These are phyloP conservation scores for Perodicticus potto DNA, from an alignment of 2,797 vertebrate species.

Conservation along the genomic window DNA sequence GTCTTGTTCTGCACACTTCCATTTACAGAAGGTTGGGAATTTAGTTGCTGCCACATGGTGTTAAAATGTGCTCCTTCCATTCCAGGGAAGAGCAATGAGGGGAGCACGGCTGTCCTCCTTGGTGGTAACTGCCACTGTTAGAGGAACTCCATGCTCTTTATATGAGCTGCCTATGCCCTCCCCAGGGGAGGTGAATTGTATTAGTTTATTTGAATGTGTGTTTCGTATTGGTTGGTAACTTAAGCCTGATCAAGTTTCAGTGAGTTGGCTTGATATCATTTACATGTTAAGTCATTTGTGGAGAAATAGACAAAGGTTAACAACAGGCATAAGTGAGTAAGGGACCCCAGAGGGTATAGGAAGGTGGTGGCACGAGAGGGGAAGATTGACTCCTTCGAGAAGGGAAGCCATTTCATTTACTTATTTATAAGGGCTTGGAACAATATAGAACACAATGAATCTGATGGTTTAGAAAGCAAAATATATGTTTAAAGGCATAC, in stretches of 20 bases:
- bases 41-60: neutral
- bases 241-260: neutral
- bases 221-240: slow-evolving; percentile 34
- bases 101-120: neutral
- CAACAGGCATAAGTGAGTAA: neutral
- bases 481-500: slow-evolving; percentile 65
- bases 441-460: neutral
- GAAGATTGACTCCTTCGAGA: neutral
- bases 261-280: neutral
- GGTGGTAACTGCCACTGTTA: too few species aligned
- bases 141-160: neutral
- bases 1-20: neutral
- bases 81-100: neutral
- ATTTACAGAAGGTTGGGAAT: neutral
- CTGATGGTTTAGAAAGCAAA: slow-evolving; percentile 61
- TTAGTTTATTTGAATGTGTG: neutral
- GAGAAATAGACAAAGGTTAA: neutral
- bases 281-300: slow-evolving; percentile 3
- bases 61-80: neutral
- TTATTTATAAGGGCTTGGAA: neutral
- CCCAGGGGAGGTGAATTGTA: neutral
- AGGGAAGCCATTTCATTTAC: neutral
- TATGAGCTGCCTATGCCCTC: neutral
- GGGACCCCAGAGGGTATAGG: neutral
- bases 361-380: neutral